These are phyloP conservation scores for Pempheris klunzingeri DNA, from an alignment of 2,797 vertebrate species.

Conservation along the genomic window DNA sequence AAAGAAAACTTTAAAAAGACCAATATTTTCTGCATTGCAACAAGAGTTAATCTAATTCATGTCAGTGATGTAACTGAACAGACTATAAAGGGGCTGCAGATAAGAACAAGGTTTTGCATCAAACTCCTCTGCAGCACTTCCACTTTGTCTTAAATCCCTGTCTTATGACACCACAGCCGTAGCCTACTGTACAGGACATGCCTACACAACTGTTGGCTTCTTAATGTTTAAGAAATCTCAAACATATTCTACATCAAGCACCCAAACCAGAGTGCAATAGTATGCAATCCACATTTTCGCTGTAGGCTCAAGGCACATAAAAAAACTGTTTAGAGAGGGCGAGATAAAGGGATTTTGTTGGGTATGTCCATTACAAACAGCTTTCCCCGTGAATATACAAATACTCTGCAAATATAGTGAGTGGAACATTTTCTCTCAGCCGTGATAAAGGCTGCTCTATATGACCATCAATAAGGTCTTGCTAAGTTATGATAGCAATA, in stretches of 20 bases:
- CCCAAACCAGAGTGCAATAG: slow-evolving; percentile 21
- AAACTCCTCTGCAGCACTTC: slow-evolving; percentile 28
- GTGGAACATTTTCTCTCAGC: slow-evolving; percentile 44
- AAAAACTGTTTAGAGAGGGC: slow-evolving; percentile 37
- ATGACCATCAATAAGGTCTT: slow-evolving; percentile 45
- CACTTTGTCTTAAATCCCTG: slow-evolving; percentile 29
- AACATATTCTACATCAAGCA: slow-evolving; percentile 29
- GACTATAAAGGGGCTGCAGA: slow-evolving; percentile 45
- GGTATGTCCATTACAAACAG: slow-evolving; percentile 56
- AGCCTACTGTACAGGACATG: slow-evolving; percentile 6
- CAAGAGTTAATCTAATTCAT: slow-evolving; percentile 64
- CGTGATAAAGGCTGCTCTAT: slow-evolving; percentile 59
- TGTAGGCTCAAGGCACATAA: slow-evolving; percentile 39
- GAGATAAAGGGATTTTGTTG: slow-evolving; percentile 57
- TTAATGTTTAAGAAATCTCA: slow-evolving; percentile 30
- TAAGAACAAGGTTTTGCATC: slow-evolving; percentile 49
- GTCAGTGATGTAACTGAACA: slow-evolving; percentile 53
- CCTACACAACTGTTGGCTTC: slow-evolving; percentile 11
- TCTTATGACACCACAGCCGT: slow-evolving; percentile 28
- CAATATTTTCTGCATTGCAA: slow-evolving; percentile 50
- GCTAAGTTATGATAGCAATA: slow-evolving; percentile 56
- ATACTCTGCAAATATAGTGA: slow-evolving; percentile 57
- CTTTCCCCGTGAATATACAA: slow-evolving; percentile 66
- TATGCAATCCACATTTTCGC: slow-evolving; percentile 38
- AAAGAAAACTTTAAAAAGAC: slow-evolving; percentile 56